These are phyloP conservation scores for Anneissia japonica DNA, from an alignment of 35 echinoderm and acorn worm genomes.

Conservation along the genomic window DNA sequence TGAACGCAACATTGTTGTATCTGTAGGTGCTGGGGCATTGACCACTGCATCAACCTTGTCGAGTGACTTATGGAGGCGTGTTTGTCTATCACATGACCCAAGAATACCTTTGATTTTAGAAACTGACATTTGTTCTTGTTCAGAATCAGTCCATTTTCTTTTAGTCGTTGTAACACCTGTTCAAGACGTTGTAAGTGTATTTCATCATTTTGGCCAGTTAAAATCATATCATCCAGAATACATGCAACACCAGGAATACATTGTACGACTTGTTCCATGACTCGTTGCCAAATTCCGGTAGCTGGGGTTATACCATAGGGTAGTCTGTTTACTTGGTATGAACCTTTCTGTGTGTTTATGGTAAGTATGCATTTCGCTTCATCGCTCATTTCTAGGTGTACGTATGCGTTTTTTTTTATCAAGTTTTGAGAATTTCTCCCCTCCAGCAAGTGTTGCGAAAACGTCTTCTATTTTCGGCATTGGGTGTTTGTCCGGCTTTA, in stretches of 20 bases:
- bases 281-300: conserved; percentile 23
- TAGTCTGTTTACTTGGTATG: conserved; percentile 33
- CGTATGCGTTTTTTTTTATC: conserved; percentile 48
- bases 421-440: conserved; percentile 41
- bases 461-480: conserved; percentile 38
- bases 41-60: conserved; percentile 34
- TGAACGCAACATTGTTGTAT: conserved; percentile 9
- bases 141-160: neutral
- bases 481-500: conserved; percentile 5
- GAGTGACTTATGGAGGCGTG: conserved; percentile 17
- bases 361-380: conserved; percentile 33
- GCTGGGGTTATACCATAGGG: conserved; percentile 40
- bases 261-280: conserved; percentile 31
- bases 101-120: conserved; percentile 14
- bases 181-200: no score
- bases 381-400: conserved; percentile 43
- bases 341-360: conserved; percentile 54
- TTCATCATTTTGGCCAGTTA: no score
- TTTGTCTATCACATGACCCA: conserved; percentile 28
- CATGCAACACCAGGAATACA: conserved; percentile 5
- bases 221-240: conserved; percentile 4
- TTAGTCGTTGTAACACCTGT: no score
- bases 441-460: conserved; percentile 26
- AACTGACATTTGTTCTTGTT: conserved; percentile 48
- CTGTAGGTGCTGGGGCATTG: conserved; percentile 31